Evolutionary conservation across 2,888 invertebrate genomes (phyloP).

Genomic region (Auanema sp.): DNA sequence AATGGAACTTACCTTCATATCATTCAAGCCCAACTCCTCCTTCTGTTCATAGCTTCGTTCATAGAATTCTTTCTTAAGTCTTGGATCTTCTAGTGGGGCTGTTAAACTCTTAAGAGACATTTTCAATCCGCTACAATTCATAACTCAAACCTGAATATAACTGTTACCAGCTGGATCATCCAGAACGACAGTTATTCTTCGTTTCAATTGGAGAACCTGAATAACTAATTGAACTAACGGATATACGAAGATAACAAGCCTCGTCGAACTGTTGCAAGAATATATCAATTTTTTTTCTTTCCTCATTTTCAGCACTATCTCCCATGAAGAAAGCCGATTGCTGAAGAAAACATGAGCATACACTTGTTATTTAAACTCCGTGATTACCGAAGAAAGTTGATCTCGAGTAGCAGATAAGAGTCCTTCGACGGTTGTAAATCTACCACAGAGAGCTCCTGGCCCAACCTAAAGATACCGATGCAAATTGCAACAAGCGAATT

Average conservation of each 20-base stretch:
- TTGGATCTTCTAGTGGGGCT: slow-evolving; percentile 66
- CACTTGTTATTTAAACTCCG: background rate
- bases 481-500: too few species aligned
- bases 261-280: slow-evolving; percentile 48
- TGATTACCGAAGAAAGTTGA: slow-evolving; percentile 53
- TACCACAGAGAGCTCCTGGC: slow-evolving; percentile 81
- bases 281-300: slow-evolving; percentile 35
- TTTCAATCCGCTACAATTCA: background rate
- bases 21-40: slow-evolving; percentile 90
- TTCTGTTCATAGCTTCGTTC: slow-evolving; percentile 86
- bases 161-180: slow-evolving; percentile 98
- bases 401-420: slow-evolving; percentile 78
- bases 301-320: slow-evolving; percentile 49
- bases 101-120: slow-evolving; percentile 43
- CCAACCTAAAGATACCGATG: slow-evolving; percentile 74
- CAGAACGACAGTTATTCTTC: slow-evolving; percentile 76
- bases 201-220: slow-evolving; percentile 37
- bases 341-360: slow-evolving; percentile 6
- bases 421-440: slow-evolving; percentile 94
- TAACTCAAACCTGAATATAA: slow-evolving; percentile 76
- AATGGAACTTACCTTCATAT: slow-evolving; percentile 78
- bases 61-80: slow-evolving; percentile 78
- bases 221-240: background rate
- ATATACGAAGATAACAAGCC: slow-evolving; percentile 5
- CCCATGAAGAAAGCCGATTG: slow-evolving; percentile 62